These are phyloP conservation scores for Sitophilus oryzae DNA, from an alignment of 1,140 invertebrate genomes.

Conservation along the genomic window DNA sequence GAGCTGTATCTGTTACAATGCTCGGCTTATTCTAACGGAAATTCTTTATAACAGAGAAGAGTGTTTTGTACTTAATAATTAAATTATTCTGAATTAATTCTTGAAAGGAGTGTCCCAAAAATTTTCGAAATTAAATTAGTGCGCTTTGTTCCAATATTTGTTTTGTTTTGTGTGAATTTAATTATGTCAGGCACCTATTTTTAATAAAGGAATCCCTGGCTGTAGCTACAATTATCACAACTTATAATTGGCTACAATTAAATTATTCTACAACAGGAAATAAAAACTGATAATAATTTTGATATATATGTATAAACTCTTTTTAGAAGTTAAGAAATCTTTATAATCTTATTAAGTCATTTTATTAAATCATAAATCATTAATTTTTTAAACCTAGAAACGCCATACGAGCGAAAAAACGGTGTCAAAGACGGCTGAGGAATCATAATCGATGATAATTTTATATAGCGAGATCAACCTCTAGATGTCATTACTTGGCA, in stretches of 20 bases:
- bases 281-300: background rate
- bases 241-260: background rate
- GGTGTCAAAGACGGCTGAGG: too few relatives aligned
- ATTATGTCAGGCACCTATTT: background rate
- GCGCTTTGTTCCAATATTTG: background rate
- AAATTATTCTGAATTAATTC: background rate
- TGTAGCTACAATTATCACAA: background rate
- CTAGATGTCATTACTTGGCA: too few relatives aligned
- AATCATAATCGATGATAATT: too few relatives aligned
- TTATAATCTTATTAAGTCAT: too few relatives aligned
- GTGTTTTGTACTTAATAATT: background rate
- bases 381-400: too few relatives aligned
- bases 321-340: too few relatives aligned
- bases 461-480: too few relatives aligned
- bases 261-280: background rate
- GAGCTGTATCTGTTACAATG: too few relatives aligned
- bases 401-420: too few relatives aligned
- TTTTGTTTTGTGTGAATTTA: background rate
- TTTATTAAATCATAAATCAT: too few relatives aligned
- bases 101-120: background rate
- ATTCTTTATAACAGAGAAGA: background rate
- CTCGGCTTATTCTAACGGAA: too few relatives aligned
- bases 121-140: background rate
- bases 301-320: too few relatives aligned
- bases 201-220: background rate